Conservation (phyloP, 2,113 vertebrate genomes). For the Prionailurus bengalensis region DNA sequence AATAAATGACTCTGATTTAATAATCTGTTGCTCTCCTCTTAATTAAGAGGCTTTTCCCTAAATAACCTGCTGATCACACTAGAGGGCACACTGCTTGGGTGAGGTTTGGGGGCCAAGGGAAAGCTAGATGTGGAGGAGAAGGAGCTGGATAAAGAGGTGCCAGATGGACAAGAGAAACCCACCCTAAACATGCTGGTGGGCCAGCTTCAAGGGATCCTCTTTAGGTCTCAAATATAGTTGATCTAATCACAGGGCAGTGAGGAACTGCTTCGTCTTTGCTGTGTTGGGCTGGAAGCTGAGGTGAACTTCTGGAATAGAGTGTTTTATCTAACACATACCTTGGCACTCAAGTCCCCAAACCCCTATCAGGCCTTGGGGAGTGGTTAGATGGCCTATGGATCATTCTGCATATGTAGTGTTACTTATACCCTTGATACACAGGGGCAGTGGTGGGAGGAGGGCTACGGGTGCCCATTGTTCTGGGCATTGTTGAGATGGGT, state of each 20-base stretch:
- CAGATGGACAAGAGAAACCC: neutral
- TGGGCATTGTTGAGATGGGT: neutral
- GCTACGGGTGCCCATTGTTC: neutral
- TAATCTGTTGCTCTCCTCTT: slow-evolving; percentile 78
- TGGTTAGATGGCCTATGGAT: neutral
- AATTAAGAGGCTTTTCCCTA: slow-evolving; percentile 81
- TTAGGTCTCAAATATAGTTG: neutral
- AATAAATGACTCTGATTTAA: slow-evolving; percentile 78
- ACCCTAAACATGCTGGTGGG: neutral
- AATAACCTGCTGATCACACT: slow-evolving; percentile 70
- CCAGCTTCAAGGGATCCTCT: neutral
- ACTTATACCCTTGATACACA: neutral
- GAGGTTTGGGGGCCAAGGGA: neutral
- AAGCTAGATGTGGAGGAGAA: neutral
- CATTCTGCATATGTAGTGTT: neutral
- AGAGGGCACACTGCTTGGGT: neutral
- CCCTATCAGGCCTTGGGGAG: neutral
- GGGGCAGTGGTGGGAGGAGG: neutral
- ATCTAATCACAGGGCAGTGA: neutral
- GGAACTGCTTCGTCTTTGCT: neutral
- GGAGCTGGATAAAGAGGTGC: neutral
- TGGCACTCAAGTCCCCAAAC: slow-evolving; percentile 8
- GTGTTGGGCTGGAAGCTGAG: neutral
- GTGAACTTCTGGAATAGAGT: neutral
- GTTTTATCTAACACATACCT: neutral